Base-by-base conservation (phyloP, 2,113 vertebrate genomes). In the Eolophus roseicapilla region DNA sequence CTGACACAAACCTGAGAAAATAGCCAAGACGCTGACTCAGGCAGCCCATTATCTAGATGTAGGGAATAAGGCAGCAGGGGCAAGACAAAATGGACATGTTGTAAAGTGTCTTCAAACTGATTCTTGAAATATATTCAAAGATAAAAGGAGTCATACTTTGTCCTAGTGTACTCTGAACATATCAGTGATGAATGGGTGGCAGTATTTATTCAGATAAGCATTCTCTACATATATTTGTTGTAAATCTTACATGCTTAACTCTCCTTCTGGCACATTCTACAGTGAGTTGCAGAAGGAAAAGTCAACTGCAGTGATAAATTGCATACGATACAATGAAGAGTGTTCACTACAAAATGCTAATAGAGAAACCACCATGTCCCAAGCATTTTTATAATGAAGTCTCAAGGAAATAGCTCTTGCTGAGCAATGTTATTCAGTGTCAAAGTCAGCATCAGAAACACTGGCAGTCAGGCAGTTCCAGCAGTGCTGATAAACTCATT, bases 261-360 rank as follows among this genome's bases (percentile, higher is more conserved):
- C 41, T 89, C 33, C 35, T 93, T 79, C 39, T 86, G 43, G 10
- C 17, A 86, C 59, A 76, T 63, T 82, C 50, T 84, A 44, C 37
- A 91, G 21, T 35, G 35, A 87, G 65, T 9, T 91, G 29, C 64
- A 65, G 60, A 77, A 91, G 49, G 39, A 83, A 80, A 92, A 63
- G 60, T 81, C 69, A 86, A 41, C 69, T 29, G 33, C 19, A 55
- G 35, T 47, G 62, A 91, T 57, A 82, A 91, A 90, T 76, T 91
- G 29, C 28, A 4, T 46, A 50, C 79, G 65, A 64, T 71, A 87
- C 57, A 91, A 87, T 37, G 62, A 94, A 82, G 50, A 82, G 27
- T 33, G 85, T 91, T 96, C 87, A 91, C 62, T 87, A 53, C 50
- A 86, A 74, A 91, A 71, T 70, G 44, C 52, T 91, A 94, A 41